Percentiles rank a stretch among this genome's conserved stretches.
These are phyloP conservation scores for Lordiphosa collinella DNA, from an alignment of 1,140 invertebrate species.

Conservation along the genomic window DNA sequence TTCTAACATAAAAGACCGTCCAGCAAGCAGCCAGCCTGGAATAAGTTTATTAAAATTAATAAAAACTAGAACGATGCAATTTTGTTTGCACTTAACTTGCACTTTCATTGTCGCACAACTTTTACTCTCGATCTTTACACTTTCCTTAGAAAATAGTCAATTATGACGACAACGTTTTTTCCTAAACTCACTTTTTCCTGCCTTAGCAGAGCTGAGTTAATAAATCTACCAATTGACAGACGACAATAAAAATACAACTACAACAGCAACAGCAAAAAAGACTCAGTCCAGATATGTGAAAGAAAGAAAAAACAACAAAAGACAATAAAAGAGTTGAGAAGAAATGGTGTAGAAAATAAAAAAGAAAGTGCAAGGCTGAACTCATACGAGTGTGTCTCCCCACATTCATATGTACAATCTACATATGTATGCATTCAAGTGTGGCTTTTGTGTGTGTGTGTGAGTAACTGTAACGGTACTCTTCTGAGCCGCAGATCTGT, in stretches of 20 bases:
- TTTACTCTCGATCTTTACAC: conserved; percentile 28
- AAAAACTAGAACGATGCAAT: too few species aligned
- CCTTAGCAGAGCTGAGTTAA: conserved; percentile 13
- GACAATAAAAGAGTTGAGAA: conserved; percentile 13
- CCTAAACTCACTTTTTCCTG: conserved; percentile 18
- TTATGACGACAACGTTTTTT: conserved; percentile 22
- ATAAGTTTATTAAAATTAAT: too few species aligned
- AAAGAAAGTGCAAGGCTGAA: conserved; percentile 49
- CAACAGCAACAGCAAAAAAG: conserved; percentile 15
- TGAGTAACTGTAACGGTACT: conserved; percentile 18
- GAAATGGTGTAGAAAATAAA: conserved; percentile 34
- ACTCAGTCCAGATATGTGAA: conserved; percentile 10
- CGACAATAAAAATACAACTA: conserved; percentile 18
- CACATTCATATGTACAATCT: neutral
- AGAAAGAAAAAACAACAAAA: conserved; percentile 3
- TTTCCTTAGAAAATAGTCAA: conserved; percentile 40
- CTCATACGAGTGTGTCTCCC: conserved; percentile 3
- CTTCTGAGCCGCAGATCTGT: conserved; percentile 7
- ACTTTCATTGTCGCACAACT: conserved; percentile 42
- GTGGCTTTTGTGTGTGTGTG: conserved; percentile 6
- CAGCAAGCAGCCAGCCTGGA: too few species aligned
- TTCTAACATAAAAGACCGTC: too few species aligned
- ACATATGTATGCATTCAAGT: neutral
- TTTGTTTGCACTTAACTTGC: conserved; percentile 15
- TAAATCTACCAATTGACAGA: conserved; percentile 51